These are phyloP conservation scores for Rhagonycha lutea DNA, from an alignment of 2,888 invertebrate genomes.

Conservation along the genomic window DNA sequence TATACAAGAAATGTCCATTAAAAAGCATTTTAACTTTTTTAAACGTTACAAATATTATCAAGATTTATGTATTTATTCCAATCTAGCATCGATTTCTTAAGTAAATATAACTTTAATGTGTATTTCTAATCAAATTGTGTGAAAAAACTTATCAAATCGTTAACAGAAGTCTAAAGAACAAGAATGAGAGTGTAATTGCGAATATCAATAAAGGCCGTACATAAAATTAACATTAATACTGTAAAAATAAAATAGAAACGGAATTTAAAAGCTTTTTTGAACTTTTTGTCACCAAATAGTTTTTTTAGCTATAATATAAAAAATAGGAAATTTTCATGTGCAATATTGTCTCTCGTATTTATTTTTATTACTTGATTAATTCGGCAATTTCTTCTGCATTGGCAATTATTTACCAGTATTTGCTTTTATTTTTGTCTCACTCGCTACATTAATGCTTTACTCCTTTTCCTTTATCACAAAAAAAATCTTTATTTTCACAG, in stretches of 20 bases:
- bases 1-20: slow-evolving; percentile 4
- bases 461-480: not conserved
- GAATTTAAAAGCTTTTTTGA: too few species aligned
- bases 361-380: not conserved
- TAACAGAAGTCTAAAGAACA: not conserved
- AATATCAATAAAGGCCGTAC: not conserved
- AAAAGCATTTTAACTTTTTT: not conserved
- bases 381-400: not conserved
- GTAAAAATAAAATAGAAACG: not conserved
- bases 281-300: too few species aligned
- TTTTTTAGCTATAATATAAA: too few species aligned
- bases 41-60: not conserved
- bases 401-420: not conserved
- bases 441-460: not conserved
- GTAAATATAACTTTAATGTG: not conserved
- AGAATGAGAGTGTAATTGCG: not conserved
- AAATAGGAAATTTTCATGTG: not conserved
- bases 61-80: not conserved
- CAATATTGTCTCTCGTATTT: not conserved
- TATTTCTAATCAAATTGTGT: not conserved
- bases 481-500: not conserved
- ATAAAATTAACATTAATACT: not conserved
- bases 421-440: not conserved
- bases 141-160: not conserved
- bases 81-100: not conserved